Evolutionary conservation across 1,140 invertebrate species (phyloP).

Genomic region (Phymorhynchus buccinoides): DNA sequence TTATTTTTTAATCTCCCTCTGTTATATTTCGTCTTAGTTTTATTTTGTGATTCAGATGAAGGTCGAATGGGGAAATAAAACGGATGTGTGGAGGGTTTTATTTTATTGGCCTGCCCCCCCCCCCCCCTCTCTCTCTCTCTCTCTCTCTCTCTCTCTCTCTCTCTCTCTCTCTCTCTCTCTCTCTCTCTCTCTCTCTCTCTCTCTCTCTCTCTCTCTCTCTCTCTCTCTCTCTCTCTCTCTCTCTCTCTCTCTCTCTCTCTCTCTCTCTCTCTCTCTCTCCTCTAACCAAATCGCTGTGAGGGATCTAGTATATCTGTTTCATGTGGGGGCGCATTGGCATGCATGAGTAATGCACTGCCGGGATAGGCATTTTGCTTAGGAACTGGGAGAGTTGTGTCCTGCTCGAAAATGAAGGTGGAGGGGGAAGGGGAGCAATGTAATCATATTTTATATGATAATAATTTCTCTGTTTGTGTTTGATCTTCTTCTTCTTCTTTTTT

Average conservation of each 20-base stretch:
- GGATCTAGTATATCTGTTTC: background rate
- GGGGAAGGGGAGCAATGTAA: background rate
- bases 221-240: background rate
- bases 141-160: background rate
- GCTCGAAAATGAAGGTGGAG: too few species aligned
- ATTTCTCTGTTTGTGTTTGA: background rate
- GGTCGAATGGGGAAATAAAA: background rate
- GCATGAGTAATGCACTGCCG: background rate
- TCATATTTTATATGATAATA: background rate
- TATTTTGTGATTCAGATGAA: slow-evolving; percentile 8
- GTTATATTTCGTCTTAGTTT: background rate
- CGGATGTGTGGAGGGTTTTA: background rate
- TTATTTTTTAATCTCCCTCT: background rate
- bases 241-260: background rate
- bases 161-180: background rate
- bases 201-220: background rate
- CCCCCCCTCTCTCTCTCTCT: background rate
- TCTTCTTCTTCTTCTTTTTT: too few species aligned
- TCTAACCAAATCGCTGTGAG: background rate
- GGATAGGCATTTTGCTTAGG: background rate
- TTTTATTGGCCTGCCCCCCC: background rate
- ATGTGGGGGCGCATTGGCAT: background rate
- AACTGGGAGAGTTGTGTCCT: background rate
- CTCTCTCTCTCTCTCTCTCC: too few species aligned
- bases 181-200: background rate